Evolutionary conservation across 2,113 vertebrate genomes (phyloP), one percentile per base, ranked within the genome.

Genomic region (Chloropsis hardwickii): DNA sequence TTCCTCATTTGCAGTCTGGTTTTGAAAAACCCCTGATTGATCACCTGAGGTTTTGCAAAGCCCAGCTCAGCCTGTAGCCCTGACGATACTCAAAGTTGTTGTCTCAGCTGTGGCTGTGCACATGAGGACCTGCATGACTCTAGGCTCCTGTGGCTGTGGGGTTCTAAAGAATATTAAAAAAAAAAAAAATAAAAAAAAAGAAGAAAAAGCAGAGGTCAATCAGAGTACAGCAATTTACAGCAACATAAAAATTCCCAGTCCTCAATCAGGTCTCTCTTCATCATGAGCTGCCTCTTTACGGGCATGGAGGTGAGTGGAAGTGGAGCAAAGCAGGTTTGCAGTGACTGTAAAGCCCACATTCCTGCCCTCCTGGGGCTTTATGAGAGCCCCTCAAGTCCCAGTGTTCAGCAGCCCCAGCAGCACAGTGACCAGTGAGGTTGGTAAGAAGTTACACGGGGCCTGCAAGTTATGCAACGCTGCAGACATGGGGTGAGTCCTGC

Each of bases 61-160:
- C 82, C 39, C 76, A 62, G 51, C 47, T 83, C 73, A 81, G 35
- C n/a, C 10, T 4, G 44, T 5, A 45, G 72, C 48, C 64, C 48
- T 56, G 35, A 33, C 0, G 0, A n/a, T 19, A 21, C 47, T 64
- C 33, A 18, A 40, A 70, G 56, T 3, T 96, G 81, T 90, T 96
- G 76, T 81, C 79, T 93, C 90, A 95, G 92, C 92, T 94, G 92
- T 83, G 85, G 33, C 51, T 78, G 51, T 37, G 18, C 23, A 51
- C 14, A 58, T 0, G 27, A 90, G 42, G 70, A 87, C 54, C 45
- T 9, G 15, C 54, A 39, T 37, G 27, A 73, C 60, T 90, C 23
- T 18, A 60, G 48, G 17, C 44, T 80, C 42, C 54, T 1, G 7
- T 77, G 81, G 70, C 67, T 77, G 37, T 58, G 64, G 56, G 67